Evolutionary conservation across 2,888 invertebrate genomes (phyloP).

Genomic region (Branchipolynoe longqiensis): DNA sequence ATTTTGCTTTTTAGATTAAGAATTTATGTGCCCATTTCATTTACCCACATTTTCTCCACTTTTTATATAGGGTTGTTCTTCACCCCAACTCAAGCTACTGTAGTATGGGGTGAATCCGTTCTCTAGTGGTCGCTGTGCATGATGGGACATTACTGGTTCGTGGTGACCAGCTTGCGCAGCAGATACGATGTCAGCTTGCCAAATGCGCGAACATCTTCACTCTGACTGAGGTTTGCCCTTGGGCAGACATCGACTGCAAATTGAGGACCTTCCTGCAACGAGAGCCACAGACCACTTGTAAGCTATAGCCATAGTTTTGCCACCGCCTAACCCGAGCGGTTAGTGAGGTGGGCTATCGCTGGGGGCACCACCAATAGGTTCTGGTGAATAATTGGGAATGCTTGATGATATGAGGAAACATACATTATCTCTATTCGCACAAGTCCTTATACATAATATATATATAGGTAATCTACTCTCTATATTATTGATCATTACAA

Average conservation of each 20-base stretch:
- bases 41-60: no score
- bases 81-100: no score
- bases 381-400: neutral
- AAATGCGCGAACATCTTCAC: neutral
- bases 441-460: no score
- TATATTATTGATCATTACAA: no score
- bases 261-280: neutral
- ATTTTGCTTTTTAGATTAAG: no score
- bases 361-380: neutral
- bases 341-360: neutral
- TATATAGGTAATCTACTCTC: neutral
- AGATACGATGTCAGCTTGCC: constrained; percentile 2
- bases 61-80: no score
- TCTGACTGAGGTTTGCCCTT: neutral
- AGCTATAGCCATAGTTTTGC: neutral
- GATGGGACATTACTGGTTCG: neutral
- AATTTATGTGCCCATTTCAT: no score
- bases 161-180: neutral
- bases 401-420: no score
- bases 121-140: neutral
- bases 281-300: neutral
- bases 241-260: neutral
- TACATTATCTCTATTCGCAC: neutral
- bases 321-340: neutral
- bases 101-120: no score